These are phyloP conservation scores for Morus bassanus DNA, from an alignment of 2,797 vertebrate species.

Conservation along the genomic window DNA sequence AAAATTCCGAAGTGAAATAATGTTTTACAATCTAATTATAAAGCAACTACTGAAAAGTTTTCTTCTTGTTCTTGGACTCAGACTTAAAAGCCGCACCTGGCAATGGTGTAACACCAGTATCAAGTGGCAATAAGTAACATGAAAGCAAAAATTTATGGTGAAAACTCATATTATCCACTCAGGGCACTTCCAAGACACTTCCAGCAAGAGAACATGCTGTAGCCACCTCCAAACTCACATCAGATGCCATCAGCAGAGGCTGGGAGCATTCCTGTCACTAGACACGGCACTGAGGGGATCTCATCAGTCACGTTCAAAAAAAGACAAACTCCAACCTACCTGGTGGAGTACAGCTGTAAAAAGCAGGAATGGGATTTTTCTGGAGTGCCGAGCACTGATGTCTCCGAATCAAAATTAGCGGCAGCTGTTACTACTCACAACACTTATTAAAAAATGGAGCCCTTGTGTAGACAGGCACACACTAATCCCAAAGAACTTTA, in stretches of 20 bases:
- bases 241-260: neutral
- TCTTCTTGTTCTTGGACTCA: neutral
- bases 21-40: neutral
- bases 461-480: neutral
- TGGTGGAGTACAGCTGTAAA: neutral
- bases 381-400: neutral
- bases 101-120: rapidly evolving
- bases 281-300: neutral
- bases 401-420: neutral
- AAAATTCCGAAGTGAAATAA: neutral
- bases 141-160: neutral
- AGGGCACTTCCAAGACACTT: neutral
- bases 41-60: neutral
- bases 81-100: neutral
- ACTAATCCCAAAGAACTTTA: neutral
- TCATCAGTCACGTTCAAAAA: neutral
- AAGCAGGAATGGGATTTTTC: neutral
- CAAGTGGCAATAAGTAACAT: neutral
- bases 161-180: neutral
- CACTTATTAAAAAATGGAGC: neutral
- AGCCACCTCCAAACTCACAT: neutral
- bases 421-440: neutral
- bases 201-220: neutral
- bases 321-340: neutral
- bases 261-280: neutral